phyloP scores from a whole-genome alignment of 2,888 invertebrate species.

The Tetanocera ferruginea region DNA sequence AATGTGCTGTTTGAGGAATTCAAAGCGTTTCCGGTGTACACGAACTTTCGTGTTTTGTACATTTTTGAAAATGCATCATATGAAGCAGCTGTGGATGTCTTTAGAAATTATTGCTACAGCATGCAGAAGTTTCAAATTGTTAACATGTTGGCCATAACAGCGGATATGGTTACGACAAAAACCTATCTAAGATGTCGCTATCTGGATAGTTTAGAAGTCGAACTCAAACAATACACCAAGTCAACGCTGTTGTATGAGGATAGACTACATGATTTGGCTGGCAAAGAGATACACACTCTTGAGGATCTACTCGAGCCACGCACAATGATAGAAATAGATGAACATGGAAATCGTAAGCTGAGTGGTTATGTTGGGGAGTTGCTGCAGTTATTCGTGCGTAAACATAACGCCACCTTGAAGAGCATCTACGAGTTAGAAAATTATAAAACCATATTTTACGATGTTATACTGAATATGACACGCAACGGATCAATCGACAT shows the following conservation, averaged over 20 bases:
- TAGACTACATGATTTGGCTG: slow-evolving; percentile 51
- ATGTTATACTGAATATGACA: background rate
- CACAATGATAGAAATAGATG: slow-evolving; percentile 43
- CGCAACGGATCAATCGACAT: slow-evolving; percentile 7
- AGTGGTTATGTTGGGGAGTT: slow-evolving; percentile 49
- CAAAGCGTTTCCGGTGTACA: slow-evolving; percentile 7
- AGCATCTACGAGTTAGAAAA: background rate
- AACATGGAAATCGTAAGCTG: slow-evolving; percentile 32
- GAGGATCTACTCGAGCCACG: slow-evolving; percentile 50
- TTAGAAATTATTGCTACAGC: slow-evolving; percentile 2
- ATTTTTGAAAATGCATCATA: background rate
- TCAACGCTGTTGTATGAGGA: slow-evolving; percentile 46
- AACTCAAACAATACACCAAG: background rate
- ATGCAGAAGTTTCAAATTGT: slow-evolving; percentile 8
- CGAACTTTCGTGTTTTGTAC: slow-evolving; percentile 11
- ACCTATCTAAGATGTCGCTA: slow-evolving; percentile 6
- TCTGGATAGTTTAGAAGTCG: background rate
- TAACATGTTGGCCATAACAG: slow-evolving; percentile 18
- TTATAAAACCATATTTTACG: background rate
- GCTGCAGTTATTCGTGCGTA: slow-evolving; percentile 46
- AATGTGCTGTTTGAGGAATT: background rate
- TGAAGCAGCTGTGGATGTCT: background rate
- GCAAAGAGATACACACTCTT: slow-evolving; percentile 42
- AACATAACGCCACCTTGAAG: slow-evolving; percentile 49
- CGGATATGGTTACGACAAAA: background rate